Conservation (phyloP, 2,888 invertebrate species). For the Macrosiphum euphorbiae region DNA sequence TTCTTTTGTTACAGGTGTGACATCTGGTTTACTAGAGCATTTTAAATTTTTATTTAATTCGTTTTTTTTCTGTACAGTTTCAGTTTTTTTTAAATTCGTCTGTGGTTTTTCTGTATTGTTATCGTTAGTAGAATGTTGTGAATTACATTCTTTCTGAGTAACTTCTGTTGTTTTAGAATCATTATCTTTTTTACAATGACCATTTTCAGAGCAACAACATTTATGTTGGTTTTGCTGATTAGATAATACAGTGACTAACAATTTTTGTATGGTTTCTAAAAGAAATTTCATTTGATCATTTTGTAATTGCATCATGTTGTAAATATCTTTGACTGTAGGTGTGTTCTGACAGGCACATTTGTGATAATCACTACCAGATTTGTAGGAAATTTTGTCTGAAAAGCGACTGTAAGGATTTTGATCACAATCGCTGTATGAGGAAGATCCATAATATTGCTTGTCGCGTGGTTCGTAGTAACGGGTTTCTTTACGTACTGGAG, state of each 20-base stretch:
- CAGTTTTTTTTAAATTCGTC: background rate
- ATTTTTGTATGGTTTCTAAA: conserved; percentile 58
- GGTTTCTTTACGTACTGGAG: conserved; percentile 34
- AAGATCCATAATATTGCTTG: conserved; percentile 40
- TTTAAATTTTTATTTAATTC: background rate
- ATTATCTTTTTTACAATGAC: conserved; percentile 11
- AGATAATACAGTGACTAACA: conserved; percentile 48
- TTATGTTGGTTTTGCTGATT: conserved; percentile 58
- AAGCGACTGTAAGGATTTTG: conserved; percentile 38
- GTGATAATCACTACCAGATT: conserved; percentile 21
- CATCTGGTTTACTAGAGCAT: background rate
- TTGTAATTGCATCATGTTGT: conserved; percentile 57
- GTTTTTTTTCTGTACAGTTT: background rate
- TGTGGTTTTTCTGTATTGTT: background rate
- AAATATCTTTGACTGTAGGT: conserved; percentile 57
- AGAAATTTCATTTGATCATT: conserved; percentile 62
- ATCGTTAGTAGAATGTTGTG: background rate
- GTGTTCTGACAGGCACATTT: conserved; percentile 50
- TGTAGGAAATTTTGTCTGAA: conserved; percentile 33
- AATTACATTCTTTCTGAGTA: background rate
- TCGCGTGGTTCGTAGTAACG: conserved; percentile 39
- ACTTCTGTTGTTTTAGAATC: conserved; percentile 2
- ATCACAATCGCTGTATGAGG: conserved; percentile 35
- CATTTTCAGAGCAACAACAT: conserved; percentile 37
- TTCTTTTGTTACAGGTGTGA: background rate